These are phyloP conservation scores for Trichechus manatus DNA, from an alignment of 2,113 vertebrate genomes.

Conservation along the genomic window DNA sequence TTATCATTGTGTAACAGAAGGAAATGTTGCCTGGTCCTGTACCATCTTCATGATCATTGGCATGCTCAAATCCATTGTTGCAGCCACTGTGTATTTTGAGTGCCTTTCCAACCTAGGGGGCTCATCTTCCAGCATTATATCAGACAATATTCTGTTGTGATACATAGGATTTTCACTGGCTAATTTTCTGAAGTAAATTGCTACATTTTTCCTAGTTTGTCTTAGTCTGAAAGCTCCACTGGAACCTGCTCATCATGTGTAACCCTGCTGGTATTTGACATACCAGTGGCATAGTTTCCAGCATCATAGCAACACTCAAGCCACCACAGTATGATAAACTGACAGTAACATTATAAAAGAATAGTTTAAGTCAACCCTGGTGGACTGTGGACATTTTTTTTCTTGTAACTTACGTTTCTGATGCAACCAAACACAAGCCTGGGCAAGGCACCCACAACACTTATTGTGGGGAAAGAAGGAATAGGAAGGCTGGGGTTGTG, in stretches of 20 bases:
- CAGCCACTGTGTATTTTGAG: too few relatives aligned
- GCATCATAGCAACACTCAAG: neutral
- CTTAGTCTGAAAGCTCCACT: neutral
- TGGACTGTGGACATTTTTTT: neutral
- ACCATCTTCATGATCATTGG: too few relatives aligned
- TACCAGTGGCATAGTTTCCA: neutral
- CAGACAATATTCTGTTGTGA: neutral
- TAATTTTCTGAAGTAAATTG: neutral
- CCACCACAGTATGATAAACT: neutral
- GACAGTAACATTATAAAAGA: constrained; percentile 28
- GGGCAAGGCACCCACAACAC: neutral
- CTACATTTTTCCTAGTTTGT: neutral
- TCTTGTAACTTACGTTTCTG: neutral
- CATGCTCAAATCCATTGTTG: too few relatives aligned
- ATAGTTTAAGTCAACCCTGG: neutral
- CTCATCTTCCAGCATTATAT: neutral
- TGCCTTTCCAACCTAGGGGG: neutral
- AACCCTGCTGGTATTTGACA: neutral
- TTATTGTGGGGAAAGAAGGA: neutral
- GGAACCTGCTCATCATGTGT: neutral
- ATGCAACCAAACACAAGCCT: too few relatives aligned
- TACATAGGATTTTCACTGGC: neutral
- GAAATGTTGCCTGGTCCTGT: neutral
- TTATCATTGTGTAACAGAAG: neutral
- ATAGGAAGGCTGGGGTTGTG: neutral